phyloP scores from a whole-genome alignment of 2,797 vertebrate genomes.

The Sylvia borin region DNA sequence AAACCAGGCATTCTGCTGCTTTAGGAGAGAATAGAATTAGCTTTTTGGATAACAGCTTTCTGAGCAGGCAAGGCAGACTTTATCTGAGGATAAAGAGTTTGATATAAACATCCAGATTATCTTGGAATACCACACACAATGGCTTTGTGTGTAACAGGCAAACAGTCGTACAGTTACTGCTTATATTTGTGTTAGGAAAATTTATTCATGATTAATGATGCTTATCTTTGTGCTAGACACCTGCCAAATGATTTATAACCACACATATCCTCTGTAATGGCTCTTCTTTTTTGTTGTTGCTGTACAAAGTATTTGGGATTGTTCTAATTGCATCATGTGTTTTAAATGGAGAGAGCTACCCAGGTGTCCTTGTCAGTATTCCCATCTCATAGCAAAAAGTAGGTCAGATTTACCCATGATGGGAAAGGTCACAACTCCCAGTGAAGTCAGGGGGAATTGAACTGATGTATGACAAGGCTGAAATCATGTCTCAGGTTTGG shows the following conservation, averaged over 20 bases:
- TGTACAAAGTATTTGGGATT: slow-evolving; percentile 22
- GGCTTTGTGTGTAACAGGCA: slow-evolving; percentile 77
- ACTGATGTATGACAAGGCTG: slow-evolving; percentile 30
- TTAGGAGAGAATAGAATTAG: slow-evolving; percentile 70
- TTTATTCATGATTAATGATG: slow-evolving; percentile 56
- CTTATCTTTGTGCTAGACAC: slow-evolving; percentile 52
- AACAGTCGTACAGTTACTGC: slow-evolving; percentile 17
- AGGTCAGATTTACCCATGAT: neutral
- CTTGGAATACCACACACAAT: slow-evolving; percentile 67
- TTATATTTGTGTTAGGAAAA: slow-evolving; percentile 34
- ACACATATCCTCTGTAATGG: neutral
- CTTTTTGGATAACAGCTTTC: slow-evolving; percentile 71
- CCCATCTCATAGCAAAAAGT: neutral
- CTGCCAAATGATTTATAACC: slow-evolving; percentile 46
- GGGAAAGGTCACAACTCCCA: neutral
- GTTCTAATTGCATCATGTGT: slow-evolving; percentile 6
- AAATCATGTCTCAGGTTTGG: neutral
- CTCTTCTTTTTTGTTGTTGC: neutral
- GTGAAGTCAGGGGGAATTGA: neutral
- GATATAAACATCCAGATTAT: slow-evolving; percentile 25
- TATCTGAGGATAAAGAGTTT: slow-evolving; percentile 11
- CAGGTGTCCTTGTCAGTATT: slow-evolving; percentile 38
- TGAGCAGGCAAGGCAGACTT: slow-evolving; percentile 64
- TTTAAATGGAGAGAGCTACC: slow-evolving; percentile 6
- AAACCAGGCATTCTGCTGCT: neutral